These are phyloP conservation scores for Octodonta nipae DNA, from an alignment of 2,888 invertebrate genomes.

Conservation along the genomic window DNA sequence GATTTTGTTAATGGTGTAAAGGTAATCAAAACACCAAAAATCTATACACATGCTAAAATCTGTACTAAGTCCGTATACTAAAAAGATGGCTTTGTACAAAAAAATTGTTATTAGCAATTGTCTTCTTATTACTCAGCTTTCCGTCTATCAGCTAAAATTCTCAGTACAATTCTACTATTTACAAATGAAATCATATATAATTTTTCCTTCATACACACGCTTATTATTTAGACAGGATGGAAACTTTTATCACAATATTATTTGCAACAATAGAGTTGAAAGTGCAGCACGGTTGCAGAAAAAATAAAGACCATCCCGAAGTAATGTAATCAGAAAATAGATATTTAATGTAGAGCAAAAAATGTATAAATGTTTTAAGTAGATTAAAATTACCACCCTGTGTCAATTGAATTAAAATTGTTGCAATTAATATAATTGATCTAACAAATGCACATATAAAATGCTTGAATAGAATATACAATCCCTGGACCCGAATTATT, in stretches of 20 bases:
- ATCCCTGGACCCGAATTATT: no score
- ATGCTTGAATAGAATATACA: no score
- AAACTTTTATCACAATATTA: slow-evolving; percentile 4
- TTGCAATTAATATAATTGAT: slow-evolving; percentile 12
- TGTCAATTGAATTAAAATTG: slow-evolving; percentile 1
- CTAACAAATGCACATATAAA: no score
- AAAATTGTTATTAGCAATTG: slow-evolving; percentile 16
- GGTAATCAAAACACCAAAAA: slow-evolving; percentile 24
- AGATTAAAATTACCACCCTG: slow-evolving; percentile 5
- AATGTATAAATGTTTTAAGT: no score
- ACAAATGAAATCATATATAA: slow-evolving; percentile 8
- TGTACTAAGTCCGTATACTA: slow-evolving; percentile 24
- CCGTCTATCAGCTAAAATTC: slow-evolving; percentile 18
- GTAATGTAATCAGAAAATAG: no score
- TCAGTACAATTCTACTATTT: slow-evolving; percentile 15
- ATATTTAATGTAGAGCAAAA: no score
- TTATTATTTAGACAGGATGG: not conserved
- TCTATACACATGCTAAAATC: slow-evolving; percentile 11
- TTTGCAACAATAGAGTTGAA: slow-evolving; percentile 5
- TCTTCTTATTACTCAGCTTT: slow-evolving; percentile 17
- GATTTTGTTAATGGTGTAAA: slow-evolving; percentile 20
- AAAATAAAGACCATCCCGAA: no score
- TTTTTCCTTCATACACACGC: not conserved
- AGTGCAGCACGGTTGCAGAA: no score
- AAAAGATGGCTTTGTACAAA: slow-evolving; percentile 26